Percentiles rank a stretch among this genome's conserved stretches.
These are phyloP conservation scores for Cosmopolites sordidus DNA, from an alignment of 2,888 invertebrate species.

Conservation along the genomic window DNA sequence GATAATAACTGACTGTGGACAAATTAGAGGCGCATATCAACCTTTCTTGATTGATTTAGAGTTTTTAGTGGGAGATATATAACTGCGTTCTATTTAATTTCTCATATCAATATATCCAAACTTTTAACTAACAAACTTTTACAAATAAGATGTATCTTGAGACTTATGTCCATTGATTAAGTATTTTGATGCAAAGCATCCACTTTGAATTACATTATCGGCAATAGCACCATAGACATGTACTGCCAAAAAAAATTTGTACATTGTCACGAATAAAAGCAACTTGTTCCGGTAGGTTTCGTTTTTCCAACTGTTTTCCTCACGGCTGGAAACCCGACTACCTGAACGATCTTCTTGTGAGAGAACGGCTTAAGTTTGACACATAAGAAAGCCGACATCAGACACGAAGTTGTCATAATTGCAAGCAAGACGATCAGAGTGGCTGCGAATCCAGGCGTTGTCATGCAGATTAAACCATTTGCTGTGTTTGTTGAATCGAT, in stretches of 20 bases:
- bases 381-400: constrained; percentile 81
- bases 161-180: no score
- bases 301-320: not conserved
- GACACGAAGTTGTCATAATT: constrained; percentile 77
- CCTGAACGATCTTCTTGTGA: constrained; percentile 39
- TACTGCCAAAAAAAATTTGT: not conserved
- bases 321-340: constrained; percentile 19
- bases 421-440: constrained; percentile 78
- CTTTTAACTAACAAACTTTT: no score
- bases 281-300: constrained; percentile 50
- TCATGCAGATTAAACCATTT: constrained; percentile 80
- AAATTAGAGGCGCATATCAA: no score
- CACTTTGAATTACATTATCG: no score
- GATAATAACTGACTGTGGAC: no score
- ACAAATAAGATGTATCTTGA: no score
- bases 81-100: no score
- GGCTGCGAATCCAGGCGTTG: constrained; percentile 87
- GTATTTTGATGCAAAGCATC: no score
- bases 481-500: constrained; percentile 48
- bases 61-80: no score
- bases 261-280: constrained; percentile 60
- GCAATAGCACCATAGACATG: no score
- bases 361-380: constrained; percentile 72
- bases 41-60: no score
- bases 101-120: no score